Evolutionary conservation across 2,113 vertebrate species (phyloP).

Genomic region (Sterna hirundo): DNA sequence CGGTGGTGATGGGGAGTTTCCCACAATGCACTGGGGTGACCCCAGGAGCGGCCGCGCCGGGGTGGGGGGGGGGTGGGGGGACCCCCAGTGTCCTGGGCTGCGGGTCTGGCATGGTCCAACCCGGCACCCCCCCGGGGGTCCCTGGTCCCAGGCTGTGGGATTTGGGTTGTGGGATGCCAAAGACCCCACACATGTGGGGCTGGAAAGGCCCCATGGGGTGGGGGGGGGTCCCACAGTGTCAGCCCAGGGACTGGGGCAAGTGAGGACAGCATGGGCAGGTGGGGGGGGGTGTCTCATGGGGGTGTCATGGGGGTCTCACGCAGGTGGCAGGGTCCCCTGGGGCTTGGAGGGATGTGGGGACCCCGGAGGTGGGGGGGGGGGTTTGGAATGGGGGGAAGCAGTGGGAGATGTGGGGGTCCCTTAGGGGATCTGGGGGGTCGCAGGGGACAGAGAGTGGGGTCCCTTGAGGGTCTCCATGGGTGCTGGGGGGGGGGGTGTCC

Average conservation of each 20-base stretch:
- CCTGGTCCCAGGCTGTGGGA: fast-evolving
- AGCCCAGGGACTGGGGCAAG: neutral
- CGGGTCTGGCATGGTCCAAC: fast-evolving
- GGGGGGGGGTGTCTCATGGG: fast-evolving
- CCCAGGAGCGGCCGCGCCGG: fast-evolving
- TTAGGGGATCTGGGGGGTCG: neutral
- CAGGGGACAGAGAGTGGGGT: neutral
- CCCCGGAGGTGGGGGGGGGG: too few relatives aligned
- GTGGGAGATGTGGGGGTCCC: fast-evolving
- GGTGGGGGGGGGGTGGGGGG: too few relatives aligned
- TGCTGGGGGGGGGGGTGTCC: neutral
- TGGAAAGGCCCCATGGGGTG: neutral
- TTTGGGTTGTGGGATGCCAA: neutral
- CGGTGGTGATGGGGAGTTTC: constrained; percentile 15
- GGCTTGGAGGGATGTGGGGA: neutral
- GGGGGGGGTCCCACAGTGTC: neutral
- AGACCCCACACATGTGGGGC: neutral
- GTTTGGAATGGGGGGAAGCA: neutral
- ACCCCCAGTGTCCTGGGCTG: neutral
- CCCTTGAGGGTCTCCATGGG: too few relatives aligned
- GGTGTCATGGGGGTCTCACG: neutral
- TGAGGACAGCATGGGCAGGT: too few relatives aligned
- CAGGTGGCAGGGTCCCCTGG: neutral
- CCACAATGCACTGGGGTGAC: constrained; percentile 9
- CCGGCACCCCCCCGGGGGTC: fast-evolving